Evolutionary conservation across 1,140 invertebrate genomes (phyloP).

Genomic region (Panagrolaimus sp.): DNA sequence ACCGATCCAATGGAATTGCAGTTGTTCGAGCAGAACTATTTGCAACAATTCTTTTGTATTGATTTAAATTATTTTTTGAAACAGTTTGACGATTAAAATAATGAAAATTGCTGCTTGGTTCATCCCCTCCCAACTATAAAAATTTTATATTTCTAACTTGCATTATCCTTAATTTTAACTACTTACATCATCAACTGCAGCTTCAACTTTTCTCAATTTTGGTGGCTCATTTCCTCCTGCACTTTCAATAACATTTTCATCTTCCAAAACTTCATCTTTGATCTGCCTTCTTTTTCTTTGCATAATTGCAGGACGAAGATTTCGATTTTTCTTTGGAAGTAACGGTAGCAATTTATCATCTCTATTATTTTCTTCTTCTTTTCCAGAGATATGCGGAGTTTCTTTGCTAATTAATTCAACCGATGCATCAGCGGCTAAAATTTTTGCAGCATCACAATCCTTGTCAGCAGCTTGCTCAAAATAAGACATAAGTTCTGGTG

Average conservation of each 20-base stretch:
- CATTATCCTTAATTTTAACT: too few relatives aligned
- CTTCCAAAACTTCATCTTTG: not conserved
- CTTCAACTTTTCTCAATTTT: not conserved
- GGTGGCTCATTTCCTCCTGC: not conserved
- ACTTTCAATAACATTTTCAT: not conserved
- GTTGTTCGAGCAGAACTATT: not conserved
- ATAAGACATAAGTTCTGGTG: constrained; percentile 17
- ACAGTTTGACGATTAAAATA: too few relatives aligned
- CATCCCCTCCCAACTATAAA: not conserved
- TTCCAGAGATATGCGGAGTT: not conserved
- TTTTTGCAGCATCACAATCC: not conserved
- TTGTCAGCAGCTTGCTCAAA: not conserved
- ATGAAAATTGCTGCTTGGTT: too few relatives aligned
- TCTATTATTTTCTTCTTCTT: not conserved
- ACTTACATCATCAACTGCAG: not conserved
- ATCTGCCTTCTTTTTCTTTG: not conserved
- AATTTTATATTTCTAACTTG: not conserved
- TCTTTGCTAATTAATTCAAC: not conserved
- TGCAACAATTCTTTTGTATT: too few relatives aligned
- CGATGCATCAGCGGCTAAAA: not conserved
- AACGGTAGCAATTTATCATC: not conserved
- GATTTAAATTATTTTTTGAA: too few relatives aligned
- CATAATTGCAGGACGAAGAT: not conserved
- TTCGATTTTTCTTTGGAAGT: not conserved
- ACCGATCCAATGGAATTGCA: not conserved